Evolutionary conservation across 2,888 invertebrate genomes (phyloP), one percentile per base, ranked within the genome.

Genomic region (Erebia ligea): DNA sequence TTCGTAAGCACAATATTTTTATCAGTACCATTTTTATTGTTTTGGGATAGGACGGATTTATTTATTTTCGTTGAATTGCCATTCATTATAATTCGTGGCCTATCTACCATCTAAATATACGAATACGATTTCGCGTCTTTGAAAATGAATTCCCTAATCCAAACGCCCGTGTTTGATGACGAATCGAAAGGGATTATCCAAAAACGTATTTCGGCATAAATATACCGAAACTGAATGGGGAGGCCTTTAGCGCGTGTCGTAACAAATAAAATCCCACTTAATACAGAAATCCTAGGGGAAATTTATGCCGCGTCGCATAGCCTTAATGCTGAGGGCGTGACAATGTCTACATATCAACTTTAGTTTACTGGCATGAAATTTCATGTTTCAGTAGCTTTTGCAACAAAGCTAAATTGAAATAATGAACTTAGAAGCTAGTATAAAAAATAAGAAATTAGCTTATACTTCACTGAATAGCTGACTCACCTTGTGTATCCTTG

Each of bases 181-280:
- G 71, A 72, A 73, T 73, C 68, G 62, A 71, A 74, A 64, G 61
- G 72, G 73, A 76, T 76, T 76, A 76, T 69, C 71, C 59, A 69
- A 71, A 73, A 73, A 73, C 69, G 73, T 76, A 76, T 76, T 76
- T 73, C 69, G 65, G 73, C 64, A 71, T 73, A 75, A 76, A 76
- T 74, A 74, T 73, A 71, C 71, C 69, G 71, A 73, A 70, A 71
- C 73, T 71, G 82, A 82, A 80, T 82, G 77, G 76, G 70, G 76
- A 82, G 81, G 81, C 81, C 81, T 82, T 79, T 78, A 81, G 86
- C 84, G 85, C 90, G 91, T 91, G 90, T 89, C 88, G 86, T 81
- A 86, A 91, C 90, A 91, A 92, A 90, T 89, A 90, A 89, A 91
- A 89, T 82, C 88, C 88, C 87, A 90, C 90, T 92, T 92, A 91